Evolutionary conservation across 2,113 vertebrate species (phyloP).

Genomic region (Holacanthus passer): DNA sequence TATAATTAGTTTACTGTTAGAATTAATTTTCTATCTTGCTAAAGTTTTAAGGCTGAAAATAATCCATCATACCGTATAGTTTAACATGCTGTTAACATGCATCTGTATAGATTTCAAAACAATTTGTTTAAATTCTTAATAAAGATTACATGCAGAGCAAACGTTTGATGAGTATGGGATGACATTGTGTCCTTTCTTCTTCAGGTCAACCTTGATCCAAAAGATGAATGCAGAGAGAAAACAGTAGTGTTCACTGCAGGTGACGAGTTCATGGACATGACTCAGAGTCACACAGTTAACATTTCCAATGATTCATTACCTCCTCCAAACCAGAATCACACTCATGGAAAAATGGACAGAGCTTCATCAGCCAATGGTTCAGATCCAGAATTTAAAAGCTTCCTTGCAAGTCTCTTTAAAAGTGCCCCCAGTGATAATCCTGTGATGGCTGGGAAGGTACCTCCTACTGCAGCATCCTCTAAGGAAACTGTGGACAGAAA

Average conservation of each 20-base stretch:
- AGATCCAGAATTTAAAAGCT: slow-evolving; percentile 57
- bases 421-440: slow-evolving; percentile 6
- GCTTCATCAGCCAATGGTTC: background rate
- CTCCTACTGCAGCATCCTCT: slow-evolving; percentile 5
- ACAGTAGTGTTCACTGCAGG: slow-evolving; percentile 87
- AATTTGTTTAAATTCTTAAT: background rate
- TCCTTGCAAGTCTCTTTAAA: slow-evolving; percentile 52
- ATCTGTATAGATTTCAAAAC: background rate
- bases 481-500: slow-evolving; percentile 15
- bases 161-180: background rate
- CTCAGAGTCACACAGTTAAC: slow-evolving; percentile 65
- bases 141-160: background rate
- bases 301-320: slow-evolving; percentile 15
- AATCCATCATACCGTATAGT: background rate
- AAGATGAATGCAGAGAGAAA: slow-evolving; percentile 74
- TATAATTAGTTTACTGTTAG: background rate
- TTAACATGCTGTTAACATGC: no score
- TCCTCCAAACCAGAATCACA: background rate
- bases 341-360: background rate
- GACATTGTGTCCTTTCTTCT: background rate
- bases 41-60: background rate
- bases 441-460: background rate
- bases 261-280: slow-evolving; percentile 89
- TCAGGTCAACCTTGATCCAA: slow-evolving; percentile 59
- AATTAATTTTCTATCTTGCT: background rate